Percentiles rank a stretch among this genome's conserved stretches.
Evolutionary conservation across 2,113 vertebrate species (phyloP).

Genomic region (Epinephelus fuscoguttatus): DNA sequence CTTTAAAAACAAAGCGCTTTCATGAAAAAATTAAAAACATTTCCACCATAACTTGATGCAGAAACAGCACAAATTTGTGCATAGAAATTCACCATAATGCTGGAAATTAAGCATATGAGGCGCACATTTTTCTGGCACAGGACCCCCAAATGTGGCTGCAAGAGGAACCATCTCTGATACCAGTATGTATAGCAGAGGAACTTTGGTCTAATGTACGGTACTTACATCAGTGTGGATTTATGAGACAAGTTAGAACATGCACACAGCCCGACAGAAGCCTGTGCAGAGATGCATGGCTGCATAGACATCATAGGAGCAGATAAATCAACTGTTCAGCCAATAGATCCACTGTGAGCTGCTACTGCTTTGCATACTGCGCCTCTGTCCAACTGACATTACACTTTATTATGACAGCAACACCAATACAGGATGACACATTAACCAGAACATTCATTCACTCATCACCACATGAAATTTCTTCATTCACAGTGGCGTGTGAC

Average conservation of each 20-base stretch:
- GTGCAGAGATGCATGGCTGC: constrained; percentile 9
- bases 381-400: constrained; percentile 32
- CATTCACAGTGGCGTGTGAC: background rate
- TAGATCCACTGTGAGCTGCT: constrained; percentile 34
- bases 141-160: background rate
- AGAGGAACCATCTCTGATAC: background rate
- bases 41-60: too few relatives aligned
- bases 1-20: too few relatives aligned
- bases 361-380: constrained; percentile 66
- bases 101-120: too few relatives aligned
- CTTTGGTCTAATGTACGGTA: background rate
- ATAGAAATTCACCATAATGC: too few relatives aligned
- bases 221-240: background rate
- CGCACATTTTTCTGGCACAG: too few relatives aligned
- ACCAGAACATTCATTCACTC: background rate
- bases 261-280: background rate
- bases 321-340: constrained; percentile 53
- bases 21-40: too few relatives aligned
- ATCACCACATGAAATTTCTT: background rate
- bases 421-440: background rate
- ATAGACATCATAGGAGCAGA: constrained; percentile 29
- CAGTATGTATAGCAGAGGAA: background rate
- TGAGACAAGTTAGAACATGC: too few relatives aligned
- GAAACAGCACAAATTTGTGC: too few relatives aligned
- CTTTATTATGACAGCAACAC: constrained; percentile 13